A percentile compares a stretch with the other conserved stretches of the same genome.
These are phyloP conservation scores for Aphodius granarius DNA, from an alignment of 2,888 invertebrate genomes.

Conservation along the genomic window DNA sequence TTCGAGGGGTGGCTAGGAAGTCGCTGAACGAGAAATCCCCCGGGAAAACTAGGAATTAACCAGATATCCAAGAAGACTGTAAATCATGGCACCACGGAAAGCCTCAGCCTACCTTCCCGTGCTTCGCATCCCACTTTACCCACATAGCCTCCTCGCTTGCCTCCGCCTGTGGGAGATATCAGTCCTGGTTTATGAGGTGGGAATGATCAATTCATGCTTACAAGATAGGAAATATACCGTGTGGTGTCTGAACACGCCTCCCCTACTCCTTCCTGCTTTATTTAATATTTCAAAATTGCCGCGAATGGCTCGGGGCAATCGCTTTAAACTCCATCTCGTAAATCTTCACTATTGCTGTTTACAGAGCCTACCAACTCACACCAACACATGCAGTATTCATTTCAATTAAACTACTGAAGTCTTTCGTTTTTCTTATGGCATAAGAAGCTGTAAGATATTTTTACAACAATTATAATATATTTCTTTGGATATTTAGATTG, in stretches of 20 bases:
- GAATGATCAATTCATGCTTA: slow-evolving; percentile 36
- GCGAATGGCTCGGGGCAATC: background rate
- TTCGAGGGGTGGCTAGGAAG: background rate
- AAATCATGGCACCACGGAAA: slow-evolving; percentile 41
- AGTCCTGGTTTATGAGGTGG: slow-evolving; percentile 36
- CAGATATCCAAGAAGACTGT: slow-evolving; percentile 43
- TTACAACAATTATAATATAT: no score
- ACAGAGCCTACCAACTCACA: no score
- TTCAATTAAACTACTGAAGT: no score
- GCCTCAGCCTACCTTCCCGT: slow-evolving; percentile 33
- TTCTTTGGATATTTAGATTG: no score
- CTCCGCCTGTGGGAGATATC: slow-evolving; percentile 20
- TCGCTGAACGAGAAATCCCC: slow-evolving; percentile 32
- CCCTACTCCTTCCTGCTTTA: background rate
- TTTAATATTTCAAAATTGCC: background rate
- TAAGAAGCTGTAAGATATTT: no score
- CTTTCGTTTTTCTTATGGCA: no score
- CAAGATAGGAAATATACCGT: slow-evolving; percentile 31
- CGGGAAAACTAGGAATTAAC: slow-evolving; percentile 45
- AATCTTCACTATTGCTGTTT: background rate
- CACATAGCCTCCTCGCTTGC: slow-evolving; percentile 16
- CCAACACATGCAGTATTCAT: no score
- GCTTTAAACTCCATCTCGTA: background rate
- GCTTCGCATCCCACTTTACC: slow-evolving; percentile 15
- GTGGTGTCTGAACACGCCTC: background rate